Base-by-base conservation (phyloP, 1,140 invertebrate species). In the Polypedilum pembai region DNA sequence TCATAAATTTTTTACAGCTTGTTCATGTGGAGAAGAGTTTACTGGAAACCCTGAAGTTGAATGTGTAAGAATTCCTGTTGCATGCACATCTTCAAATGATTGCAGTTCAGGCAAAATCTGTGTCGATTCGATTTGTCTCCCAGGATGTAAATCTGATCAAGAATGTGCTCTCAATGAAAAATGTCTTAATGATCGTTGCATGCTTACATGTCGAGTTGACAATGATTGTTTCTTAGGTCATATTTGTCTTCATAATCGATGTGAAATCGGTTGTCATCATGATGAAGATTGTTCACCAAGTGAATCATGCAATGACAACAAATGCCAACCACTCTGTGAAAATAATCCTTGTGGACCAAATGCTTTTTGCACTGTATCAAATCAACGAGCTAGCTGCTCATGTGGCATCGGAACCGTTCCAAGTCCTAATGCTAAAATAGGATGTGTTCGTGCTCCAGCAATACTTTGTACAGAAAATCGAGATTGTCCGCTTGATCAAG, bases 171-270 rank as follows among this genome's bases (percentile, higher is more conserved):
- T 92, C 73, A 95, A 95, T 79, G 94, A 96, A 81, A 93, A 94
- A 82, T 96, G 94, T 82, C 83, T 93, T 4, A 86, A 86, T 78
- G 90, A 89, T 74, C 89, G 88, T 77, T 96, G 94, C 79, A 87
- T 93, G 74, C 83, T 95, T 33, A 95, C 93, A 1, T 96, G 94
- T 78, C 87, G 92, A 73, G 87, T 94, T 0, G 92, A 95, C 79
- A 93, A 95, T 77, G 94, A 96, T 78, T 96, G 94, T 79, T 95
- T 94, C 86, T 83, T 95, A 10, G 93, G 93, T 10, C 93, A 96
- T 78, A 92, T 95, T 76, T 96, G 94, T 79, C 82, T 94, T 33
- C 87, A 89, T 76, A 94, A 94, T 78, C 90, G 90, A 82, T 96
- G 94, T 78, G 86, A 91, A 73, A 90, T 91, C 78, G 94, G 94